Evolutionary conservation across 2,888 invertebrate genomes (phyloP), one percentile per base, ranked within the genome.

Genomic region (Apocheima hispidaria): DNA sequence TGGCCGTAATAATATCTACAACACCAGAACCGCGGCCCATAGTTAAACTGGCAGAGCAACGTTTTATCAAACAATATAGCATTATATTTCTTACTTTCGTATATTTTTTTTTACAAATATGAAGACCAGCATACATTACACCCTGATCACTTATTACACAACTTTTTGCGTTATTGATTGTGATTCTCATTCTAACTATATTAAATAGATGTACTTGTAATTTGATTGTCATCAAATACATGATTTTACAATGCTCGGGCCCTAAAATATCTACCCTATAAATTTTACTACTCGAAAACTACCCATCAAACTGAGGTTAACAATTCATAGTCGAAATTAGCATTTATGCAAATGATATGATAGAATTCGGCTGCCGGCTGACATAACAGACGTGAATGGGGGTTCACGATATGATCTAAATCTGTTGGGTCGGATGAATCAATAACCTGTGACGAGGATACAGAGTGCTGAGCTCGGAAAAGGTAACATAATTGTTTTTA

Each of bases 391-490:
- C 33, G 48, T 28, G 50, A 50, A 21, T 33, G 30, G 60, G 16
- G 20, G 35, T 40, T 30, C 21, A 36, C 16, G 44, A 51, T 46
- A 21, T 36, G 48, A 53, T 71, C 72, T 70, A 74, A 75, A 72
- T 75, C 68, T 68, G 71, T 66, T 62, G 43, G 35, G 44, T 44
- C 46, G 36, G 43, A 36, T 66, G 30, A 70, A 77, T 78, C 73
- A 65, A 78, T 80, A 60, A 18, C 38, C 48, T 36, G 49, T 68
- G 49, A 61, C 23, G 41, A 18, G 18, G 16, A 26, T 53, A 40
- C 38, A 1, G 18, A 10, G 14, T 10, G 26, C 4, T 33, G 12
- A 4, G 16, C 5, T 12, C 14, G 16, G 14, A 7, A 26, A 6
- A 9, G 23, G 43, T 26, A 16, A 16, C 26, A 26, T 26, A 3